phyloP scores from a whole-genome alignment of 2,888 invertebrate species.

The Yponomeuta sedellus region DNA sequence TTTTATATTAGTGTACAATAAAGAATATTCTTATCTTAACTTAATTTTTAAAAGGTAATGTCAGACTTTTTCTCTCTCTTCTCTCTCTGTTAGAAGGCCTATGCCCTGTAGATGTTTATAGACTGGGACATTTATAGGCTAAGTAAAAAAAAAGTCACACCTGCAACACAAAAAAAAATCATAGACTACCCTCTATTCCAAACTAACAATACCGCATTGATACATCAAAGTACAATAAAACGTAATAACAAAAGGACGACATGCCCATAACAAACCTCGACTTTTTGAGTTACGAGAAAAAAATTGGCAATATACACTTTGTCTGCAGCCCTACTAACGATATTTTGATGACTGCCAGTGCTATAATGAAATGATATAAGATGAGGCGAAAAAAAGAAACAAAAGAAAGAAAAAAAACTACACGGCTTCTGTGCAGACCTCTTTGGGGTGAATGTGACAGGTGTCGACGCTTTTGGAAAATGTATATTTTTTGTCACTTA shows the following conservation, averaged over 20 bases:
- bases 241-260: conserved; percentile 7
- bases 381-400: conserved; percentile 23
- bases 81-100: no score
- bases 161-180: conserved; percentile 25
- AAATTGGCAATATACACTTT: conserved; percentile 62
- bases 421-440: conserved; percentile 38
- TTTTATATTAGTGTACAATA: no score
- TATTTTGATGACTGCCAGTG: conserved; percentile 62
- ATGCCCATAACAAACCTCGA: conserved; percentile 23
- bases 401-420: conserved; percentile 32
- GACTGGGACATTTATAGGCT: no score
- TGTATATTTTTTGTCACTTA: no score
- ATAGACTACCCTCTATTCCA: conserved; percentile 11
- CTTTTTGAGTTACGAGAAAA: conserved; percentile 65
- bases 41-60: no score
- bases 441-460: conserved; percentile 22
- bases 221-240: conserved; percentile 45
- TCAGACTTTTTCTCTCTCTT: no score
- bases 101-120: no score
- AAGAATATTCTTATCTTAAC: no score
- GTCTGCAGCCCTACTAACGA: conserved; percentile 55
- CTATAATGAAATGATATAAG: conserved; percentile 63
- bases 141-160: no score
- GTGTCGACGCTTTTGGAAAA: not conserved
- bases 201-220: conserved; percentile 32